A percentile compares a stretch with the other conserved stretches of the same genome.
phyloP scores from a whole-genome alignment of 2,797 vertebrate genomes.

The Rhinophrynus dorsalis region DNA sequence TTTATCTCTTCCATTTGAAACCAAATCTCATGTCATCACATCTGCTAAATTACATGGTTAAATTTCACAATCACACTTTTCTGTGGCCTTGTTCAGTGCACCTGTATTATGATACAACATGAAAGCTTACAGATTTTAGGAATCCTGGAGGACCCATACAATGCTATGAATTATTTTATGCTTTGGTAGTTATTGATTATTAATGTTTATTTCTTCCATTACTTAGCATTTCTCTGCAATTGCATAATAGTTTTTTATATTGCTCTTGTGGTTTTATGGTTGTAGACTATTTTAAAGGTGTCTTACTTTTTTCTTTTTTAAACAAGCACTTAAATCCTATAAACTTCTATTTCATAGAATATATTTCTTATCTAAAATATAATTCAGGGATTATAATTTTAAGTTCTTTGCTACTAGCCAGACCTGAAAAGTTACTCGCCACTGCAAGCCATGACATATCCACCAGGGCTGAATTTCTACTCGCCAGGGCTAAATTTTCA shows the following conservation, averaged over 20 bases:
- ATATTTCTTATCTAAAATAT: no score
- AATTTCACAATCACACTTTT: slow-evolving; percentile 46
- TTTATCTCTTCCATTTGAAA: slow-evolving; percentile 43
- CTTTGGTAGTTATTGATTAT: slow-evolving; percentile 42
- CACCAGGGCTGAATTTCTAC: no score
- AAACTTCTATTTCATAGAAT: no score
- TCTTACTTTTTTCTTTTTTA: no score
- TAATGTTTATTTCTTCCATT: slow-evolving; percentile 7
- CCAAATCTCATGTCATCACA: slow-evolving; percentile 47
- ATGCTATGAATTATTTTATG: slow-evolving; percentile 20
- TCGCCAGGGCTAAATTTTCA: no score
- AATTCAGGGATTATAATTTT: no score
- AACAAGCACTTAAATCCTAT: no score
- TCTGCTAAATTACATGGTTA: slow-evolving; percentile 48
- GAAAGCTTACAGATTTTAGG: slow-evolving; percentile 44
- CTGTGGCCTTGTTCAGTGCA: slow-evolving; percentile 32
- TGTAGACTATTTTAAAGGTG: no score
- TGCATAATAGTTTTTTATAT: slow-evolving; percentile 2
- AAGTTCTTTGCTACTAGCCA: no score
- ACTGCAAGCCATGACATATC: no score
- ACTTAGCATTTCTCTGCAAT: not conserved
- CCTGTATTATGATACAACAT: slow-evolving; percentile 46
- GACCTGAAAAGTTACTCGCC: no score
- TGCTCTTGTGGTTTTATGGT: not conserved
- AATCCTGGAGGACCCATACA: slow-evolving; percentile 39